Percentiles rank a stretch among this genome's conserved stretches.
phyloP scores from a whole-genome alignment of 1,140 invertebrate genomes.

The Lepidotrigona ventralis region DNA sequence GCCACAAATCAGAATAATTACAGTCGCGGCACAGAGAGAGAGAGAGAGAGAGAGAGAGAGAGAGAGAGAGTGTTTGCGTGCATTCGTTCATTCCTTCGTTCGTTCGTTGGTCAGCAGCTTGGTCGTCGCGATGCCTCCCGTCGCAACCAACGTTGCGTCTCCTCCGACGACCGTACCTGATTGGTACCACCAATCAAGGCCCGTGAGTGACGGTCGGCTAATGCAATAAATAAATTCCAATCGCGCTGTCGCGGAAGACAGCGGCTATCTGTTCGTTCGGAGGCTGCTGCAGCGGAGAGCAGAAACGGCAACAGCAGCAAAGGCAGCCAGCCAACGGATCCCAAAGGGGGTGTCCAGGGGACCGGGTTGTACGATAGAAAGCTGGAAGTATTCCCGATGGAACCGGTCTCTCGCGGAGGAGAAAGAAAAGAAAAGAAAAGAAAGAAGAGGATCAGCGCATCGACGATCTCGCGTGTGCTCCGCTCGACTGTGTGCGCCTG shows the following conservation, averaged over 20 bases:
- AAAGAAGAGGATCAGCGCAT: constrained; percentile 47
- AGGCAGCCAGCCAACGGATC: constrained; percentile 2
- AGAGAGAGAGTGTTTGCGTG: constrained; percentile 19
- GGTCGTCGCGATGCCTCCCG: neutral
- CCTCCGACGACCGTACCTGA: constrained; percentile 58
- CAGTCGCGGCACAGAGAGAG: neutral
- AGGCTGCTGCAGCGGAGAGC: neutral
- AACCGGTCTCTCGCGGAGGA: constrained; percentile 53
- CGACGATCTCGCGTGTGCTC: constrained; percentile 37
- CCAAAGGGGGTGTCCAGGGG: constrained; percentile 50
- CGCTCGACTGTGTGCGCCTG: constrained; percentile 24
- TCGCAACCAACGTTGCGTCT: neutral
- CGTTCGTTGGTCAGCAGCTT: too few species aligned
- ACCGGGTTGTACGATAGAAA: constrained; percentile 58
- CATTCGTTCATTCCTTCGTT: neutral
- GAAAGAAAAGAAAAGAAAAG: neutral
- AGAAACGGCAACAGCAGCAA: constrained; percentile 1
- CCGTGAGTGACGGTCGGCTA: constrained; percentile 67
- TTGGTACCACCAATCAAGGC: constrained; percentile 65
- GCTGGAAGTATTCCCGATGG: constrained; percentile 65
- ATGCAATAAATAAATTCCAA: constrained; percentile 75
- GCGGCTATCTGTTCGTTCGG: constrained; percentile 52
- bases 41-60: neutral
- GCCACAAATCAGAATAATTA: constrained; percentile 61
- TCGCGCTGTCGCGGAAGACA: constrained; percentile 62